Percentiles rank a stretch among this genome's conserved stretches.
These are phyloP conservation scores for Tinea pellionella DNA, from an alignment of 2,888 invertebrate species.

Conservation along the genomic window DNA sequence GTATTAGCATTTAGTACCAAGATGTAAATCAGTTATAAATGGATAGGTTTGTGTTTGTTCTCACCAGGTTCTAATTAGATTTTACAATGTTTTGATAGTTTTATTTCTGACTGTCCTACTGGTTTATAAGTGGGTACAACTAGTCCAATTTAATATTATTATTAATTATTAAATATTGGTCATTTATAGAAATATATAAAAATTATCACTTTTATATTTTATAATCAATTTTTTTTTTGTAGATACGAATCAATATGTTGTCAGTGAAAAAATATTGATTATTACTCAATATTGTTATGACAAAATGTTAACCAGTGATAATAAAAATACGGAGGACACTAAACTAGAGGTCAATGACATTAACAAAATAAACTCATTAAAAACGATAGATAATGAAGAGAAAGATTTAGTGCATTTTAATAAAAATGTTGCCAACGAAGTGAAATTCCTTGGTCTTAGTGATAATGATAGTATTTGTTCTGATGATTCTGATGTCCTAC, in stretches of 20 bases:
- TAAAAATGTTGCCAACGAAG: slow-evolving; percentile 33
- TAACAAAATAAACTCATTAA: slow-evolving; percentile 47
- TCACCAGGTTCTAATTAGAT: too few species aligned
- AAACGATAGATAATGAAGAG: slow-evolving; percentile 32
- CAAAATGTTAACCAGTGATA: background rate
- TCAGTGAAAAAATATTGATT: background rate
- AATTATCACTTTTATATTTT: too few species aligned
- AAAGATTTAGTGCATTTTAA: slow-evolving; percentile 29
- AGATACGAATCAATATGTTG: background rate
- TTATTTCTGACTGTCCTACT: too few species aligned
- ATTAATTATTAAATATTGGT: too few species aligned
- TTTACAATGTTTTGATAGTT: too few species aligned
- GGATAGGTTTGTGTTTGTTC: too few species aligned
- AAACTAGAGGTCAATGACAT: slow-evolving; percentile 26
- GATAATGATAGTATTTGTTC: slow-evolving; percentile 56
- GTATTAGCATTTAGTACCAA: too few species aligned
- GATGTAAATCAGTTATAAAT: too few species aligned
- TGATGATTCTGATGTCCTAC: slow-evolving; percentile 48
- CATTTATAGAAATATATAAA: too few species aligned
- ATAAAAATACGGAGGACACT: background rate
- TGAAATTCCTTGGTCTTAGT: slow-evolving; percentile 58
- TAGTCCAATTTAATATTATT: too few species aligned
- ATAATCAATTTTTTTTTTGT: too few species aligned
- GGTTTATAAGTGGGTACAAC: too few species aligned
- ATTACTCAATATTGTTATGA: background rate